Conservation (phyloP, 2,888 invertebrate genomes). For the Xylophagus ater region DNA sequence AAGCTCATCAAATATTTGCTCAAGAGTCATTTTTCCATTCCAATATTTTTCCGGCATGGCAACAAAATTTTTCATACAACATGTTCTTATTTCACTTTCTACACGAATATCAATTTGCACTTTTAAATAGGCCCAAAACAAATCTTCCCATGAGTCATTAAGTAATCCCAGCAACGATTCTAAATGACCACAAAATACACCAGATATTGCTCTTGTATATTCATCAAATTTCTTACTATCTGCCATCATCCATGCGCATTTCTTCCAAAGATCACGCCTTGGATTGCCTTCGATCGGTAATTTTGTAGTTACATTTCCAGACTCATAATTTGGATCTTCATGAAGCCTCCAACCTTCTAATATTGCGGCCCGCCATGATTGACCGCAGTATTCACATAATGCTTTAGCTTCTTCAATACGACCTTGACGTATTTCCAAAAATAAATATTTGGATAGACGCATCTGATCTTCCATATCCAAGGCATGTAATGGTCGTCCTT, state of each 20-base stretch:
- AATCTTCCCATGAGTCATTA: constrained; percentile 74
- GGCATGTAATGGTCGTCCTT: constrained; percentile 68
- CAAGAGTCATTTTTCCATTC: constrained; percentile 55
- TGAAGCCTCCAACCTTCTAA: constrained; percentile 82
- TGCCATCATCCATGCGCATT: constrained; percentile 53
- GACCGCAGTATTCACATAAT: constrained; percentile 74
- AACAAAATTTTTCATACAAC: constrained; percentile 44
- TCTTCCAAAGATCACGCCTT: constrained; percentile 68
- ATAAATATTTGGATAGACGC: constrained; percentile 45
- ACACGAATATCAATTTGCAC: constrained; percentile 74
- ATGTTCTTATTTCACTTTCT: constrained; percentile 61
- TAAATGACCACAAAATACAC: constrained; percentile 73
- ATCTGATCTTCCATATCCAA: constrained; percentile 75
- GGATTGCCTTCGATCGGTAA: constrained; percentile 68
- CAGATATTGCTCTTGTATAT: constrained; percentile 57
- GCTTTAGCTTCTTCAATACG: constrained; percentile 74
- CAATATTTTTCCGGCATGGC: constrained; percentile 56
- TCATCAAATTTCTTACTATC: constrained; percentile 44
- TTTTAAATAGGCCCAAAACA: constrained; percentile 78
- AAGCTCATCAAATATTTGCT: constrained; percentile 57
- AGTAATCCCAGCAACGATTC: constrained; percentile 64
- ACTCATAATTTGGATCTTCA: constrained; percentile 71
- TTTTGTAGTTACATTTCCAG: constrained; percentile 33
- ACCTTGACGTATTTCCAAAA: constrained; percentile 72
- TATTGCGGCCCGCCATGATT: constrained; percentile 83